A percentile compares a stretch with the other conserved stretches of the same genome.
These are phyloP conservation scores for Brachionus angularis DNA, from an alignment of 1,140 invertebrate genomes.

Conservation along the genomic window DNA sequence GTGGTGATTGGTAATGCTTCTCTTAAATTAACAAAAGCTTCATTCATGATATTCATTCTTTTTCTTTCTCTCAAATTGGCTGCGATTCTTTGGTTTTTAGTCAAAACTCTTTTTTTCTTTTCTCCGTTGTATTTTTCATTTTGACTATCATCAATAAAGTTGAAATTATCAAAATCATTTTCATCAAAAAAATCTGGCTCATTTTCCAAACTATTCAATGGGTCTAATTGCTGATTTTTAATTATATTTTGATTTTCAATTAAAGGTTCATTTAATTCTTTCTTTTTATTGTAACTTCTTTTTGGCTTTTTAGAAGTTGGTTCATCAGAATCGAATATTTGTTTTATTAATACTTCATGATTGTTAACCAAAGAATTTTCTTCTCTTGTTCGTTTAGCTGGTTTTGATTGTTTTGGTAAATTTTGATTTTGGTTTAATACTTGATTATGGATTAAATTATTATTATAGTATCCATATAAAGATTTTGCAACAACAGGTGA, in stretches of 20 bases:
- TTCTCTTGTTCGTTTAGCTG: neutral
- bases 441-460: neutral
- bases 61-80: constrained; percentile 40
- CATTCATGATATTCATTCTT: constrained; percentile 41
- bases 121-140: neutral
- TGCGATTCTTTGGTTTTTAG: constrained; percentile 25
- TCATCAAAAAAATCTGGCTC: constrained; percentile 14
- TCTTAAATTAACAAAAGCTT: constrained; percentile 17
- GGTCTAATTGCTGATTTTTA: neutral
- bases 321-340: constrained; percentile 7
- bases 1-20: constrained; percentile 32
- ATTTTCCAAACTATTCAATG: neutral
- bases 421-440: neutral
- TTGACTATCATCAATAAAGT: constrained; percentile 12
- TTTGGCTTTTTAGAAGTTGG: neutral
- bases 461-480: neutral
- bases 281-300: neutral
- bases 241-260: no score
- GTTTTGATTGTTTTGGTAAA: no score
- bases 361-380: neutral
- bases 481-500: constrained; percentile 9
- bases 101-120: constrained; percentile 37
- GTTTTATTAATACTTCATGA: neutral
- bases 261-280: no score
- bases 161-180: constrained; percentile 9